Percentiles rank a stretch among this genome's conserved stretches.
Evolutionary conservation across 2,797 vertebrate genomes (phyloP).

Genomic region (Enteromius viviparus): DNA sequence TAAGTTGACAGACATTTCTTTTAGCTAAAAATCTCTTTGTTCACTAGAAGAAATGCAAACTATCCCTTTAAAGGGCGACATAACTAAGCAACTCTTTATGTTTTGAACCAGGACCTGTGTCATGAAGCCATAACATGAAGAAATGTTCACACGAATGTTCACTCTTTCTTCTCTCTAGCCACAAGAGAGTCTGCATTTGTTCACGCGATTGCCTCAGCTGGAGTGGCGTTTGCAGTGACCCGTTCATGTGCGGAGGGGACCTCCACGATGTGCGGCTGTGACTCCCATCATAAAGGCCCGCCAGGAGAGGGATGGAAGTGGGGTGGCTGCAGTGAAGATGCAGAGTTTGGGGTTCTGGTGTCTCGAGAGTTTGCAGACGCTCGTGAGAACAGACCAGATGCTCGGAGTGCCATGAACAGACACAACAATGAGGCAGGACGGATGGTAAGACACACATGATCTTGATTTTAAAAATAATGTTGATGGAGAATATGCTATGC

Average conservation of each 20-base stretch:
- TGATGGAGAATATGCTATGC: not conserved
- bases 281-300: constrained; percentile 92
- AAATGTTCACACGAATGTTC: not conserved
- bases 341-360: constrained; percentile 95
- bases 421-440: constrained; percentile 98
- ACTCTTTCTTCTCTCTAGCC: constrained; percentile 74
- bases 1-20: not conserved
- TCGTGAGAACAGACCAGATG: constrained; percentile 93
- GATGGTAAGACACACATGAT: constrained; percentile 75
- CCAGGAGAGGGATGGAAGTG: constrained; percentile 98
- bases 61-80: not conserved
- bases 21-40: not conserved
- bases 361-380: constrained; percentile 96
- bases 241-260: constrained; percentile 94
- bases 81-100: not conserved
- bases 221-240: constrained; percentile 94
- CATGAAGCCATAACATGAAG: not conserved
- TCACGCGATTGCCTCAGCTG: constrained; percentile 94
- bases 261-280: constrained; percentile 93
- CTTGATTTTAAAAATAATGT: not conserved
- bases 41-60: not conserved
- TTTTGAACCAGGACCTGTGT: not conserved
- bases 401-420: constrained; percentile 96
- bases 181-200: constrained; percentile 96
- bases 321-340: constrained; percentile 97